A percentile compares a stretch with the other conserved stretches of the same genome.
phyloP scores from a whole-genome alignment of 2,888 invertebrate species.

The Tenthredo mesomela region DNA sequence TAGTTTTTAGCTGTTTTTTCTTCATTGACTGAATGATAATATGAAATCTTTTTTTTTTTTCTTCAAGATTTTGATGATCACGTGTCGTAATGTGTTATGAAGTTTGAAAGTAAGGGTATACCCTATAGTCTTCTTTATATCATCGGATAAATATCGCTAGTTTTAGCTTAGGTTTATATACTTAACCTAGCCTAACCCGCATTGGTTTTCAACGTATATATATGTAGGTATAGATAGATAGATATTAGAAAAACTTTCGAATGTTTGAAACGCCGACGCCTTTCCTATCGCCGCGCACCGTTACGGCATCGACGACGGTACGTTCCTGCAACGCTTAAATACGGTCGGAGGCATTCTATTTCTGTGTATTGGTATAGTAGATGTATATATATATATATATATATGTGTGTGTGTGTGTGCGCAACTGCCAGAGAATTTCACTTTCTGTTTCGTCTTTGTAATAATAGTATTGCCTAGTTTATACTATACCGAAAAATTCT shows the following conservation, averaged over 20 bases:
- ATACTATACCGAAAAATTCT: neutral
- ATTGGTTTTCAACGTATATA: neutral
- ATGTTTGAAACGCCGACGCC: conserved; percentile 12
- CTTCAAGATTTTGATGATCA: neutral
- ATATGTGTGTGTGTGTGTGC: neutral
- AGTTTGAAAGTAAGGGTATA: neutral
- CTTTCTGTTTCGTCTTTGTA: conserved; percentile 14
- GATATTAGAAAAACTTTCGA: conserved; percentile 46
- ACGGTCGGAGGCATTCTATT: conserved; percentile 38
- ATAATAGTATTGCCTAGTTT: neutral
- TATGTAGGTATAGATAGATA: no score
- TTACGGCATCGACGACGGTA: conserved; percentile 32
- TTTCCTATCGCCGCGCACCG: neutral
- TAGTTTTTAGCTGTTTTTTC: neutral
- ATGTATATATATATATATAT: no score
- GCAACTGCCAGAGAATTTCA: conserved; percentile 37
- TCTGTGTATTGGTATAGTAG: neutral
- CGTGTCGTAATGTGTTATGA: conserved; percentile 1
- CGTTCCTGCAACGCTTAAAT: neutral
- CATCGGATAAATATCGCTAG: neutral
- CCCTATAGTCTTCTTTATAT: neutral
- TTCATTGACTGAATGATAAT: neutral
- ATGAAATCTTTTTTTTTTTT: neutral
- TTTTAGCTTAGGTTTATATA: neutral
- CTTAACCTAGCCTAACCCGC: conserved; percentile 45